Base-by-base conservation (phyloP, 2,888 invertebrate species). In the Drosophila parthenogenetica region DNA sequence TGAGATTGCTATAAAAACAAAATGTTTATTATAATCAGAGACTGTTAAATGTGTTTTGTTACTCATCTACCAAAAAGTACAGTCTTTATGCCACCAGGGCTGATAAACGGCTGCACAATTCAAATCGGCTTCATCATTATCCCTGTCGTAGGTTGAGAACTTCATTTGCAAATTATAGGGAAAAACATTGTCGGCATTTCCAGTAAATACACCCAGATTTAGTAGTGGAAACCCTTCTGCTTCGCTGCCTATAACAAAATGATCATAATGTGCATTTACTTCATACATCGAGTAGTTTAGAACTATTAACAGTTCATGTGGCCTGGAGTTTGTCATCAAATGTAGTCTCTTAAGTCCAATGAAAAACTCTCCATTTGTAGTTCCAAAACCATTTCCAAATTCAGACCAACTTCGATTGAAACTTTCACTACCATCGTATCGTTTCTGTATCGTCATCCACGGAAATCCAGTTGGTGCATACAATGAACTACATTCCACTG, bases 141-240 rank as follows among this genome's bases (percentile, higher is more conserved):
- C 77, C n/a, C 16, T 60, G 17, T 77, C 77, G 32, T 66, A 77
- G 1, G 77, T 77, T 10, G 65, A 54, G 42, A 77, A 77, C 19
- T 54, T 68, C 29, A 75, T 62, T 19, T 53, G 39, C 1, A 65
- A 43, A 59, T 72, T 74, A 22, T 75, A 66, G n/a, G 29, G 42
- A 5, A 77, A 37, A 2, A 69, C 40, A 49, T 78, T 69, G 5
- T 75, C 72, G 1, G 77, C 77, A 25, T 25, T 55, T 5, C 74
- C 77, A 3, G 37, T 42, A 40, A 53, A 75, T 0, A 37, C 10
- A 1, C 75, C 77, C 19, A 78, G 32, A 3, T 3, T 4, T 1
- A 5, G 45, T 8, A 70, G 7, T 0, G 11, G 39, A 49, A 39
- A 70, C 1, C 16, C 48, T 5, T 63, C 49, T 0, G 46, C 29